A percentile compares a stretch with the other conserved stretches of the same genome.
Evolutionary conservation across 2,113 vertebrate genomes (phyloP).

Genomic region (Dinomys branickii): DNA sequence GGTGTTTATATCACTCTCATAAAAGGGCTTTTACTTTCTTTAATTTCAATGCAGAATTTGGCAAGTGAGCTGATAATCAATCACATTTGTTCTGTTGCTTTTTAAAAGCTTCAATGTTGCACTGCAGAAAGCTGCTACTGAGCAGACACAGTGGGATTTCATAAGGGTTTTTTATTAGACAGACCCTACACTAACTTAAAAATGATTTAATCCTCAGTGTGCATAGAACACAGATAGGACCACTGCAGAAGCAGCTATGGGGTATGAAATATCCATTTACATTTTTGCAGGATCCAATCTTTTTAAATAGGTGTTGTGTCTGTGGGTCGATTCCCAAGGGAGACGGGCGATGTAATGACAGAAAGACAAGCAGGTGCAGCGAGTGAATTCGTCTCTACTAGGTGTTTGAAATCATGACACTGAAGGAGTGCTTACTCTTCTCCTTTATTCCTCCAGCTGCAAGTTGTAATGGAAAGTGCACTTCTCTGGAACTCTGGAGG

Average conservation of each 20-base stretch:
- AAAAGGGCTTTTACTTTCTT: conserved; percentile 75
- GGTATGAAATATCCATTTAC: conserved; percentile 73
- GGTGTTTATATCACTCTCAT: conserved; percentile 72
- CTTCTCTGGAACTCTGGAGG: conserved; percentile 46
- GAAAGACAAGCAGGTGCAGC: conserved; percentile 72
- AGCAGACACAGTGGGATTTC: conserved; percentile 64
- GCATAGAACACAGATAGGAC: conserved; percentile 51
- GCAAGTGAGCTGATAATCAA: conserved; percentile 79
- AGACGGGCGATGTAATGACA: conserved; percentile 45
- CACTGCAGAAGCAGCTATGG: conserved; percentile 69
- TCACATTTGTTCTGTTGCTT: conserved; percentile 76
- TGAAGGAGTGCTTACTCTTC: conserved; percentile 75
- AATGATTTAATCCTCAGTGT: conserved; percentile 79
- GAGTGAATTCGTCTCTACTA: conserved; percentile 70
- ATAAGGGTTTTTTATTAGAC: conserved; percentile 59
- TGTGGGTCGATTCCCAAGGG: conserved; percentile 64
- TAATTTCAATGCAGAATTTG: conserved; percentile 75
- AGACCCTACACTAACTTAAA: conserved; percentile 64
- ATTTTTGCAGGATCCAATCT: conserved; percentile 72
- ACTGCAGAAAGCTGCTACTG: conserved; percentile 69
- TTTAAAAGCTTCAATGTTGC: conserved; percentile 66
- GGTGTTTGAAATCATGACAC: conserved; percentile 78
- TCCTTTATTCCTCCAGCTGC: conserved; percentile 75
- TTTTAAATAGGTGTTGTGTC: conserved; percentile 78
- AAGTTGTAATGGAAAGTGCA: conserved; percentile 80